Percentiles rank a stretch among this genome's conserved stretches.
Conservation (phyloP, 2,888 invertebrate species). For the Mellilla xanthometata region DNA sequence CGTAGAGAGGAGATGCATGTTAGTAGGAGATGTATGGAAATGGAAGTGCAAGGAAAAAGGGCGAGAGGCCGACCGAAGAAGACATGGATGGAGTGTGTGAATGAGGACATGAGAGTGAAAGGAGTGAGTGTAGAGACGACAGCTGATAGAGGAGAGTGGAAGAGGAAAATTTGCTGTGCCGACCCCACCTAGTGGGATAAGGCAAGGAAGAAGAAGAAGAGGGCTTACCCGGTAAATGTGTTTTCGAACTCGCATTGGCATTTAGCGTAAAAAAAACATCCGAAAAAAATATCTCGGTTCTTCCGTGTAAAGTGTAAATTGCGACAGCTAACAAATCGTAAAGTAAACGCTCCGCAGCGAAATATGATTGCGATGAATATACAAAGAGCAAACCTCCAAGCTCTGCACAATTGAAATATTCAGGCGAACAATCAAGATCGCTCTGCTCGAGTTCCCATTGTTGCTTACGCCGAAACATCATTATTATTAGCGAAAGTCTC, state of each 20-base stretch:
- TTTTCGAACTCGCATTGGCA: not conserved
- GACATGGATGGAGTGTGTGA: no score
- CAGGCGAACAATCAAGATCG: conserved; percentile 56
- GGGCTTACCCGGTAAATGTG: no score
- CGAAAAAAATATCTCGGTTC: conserved; percentile 1
- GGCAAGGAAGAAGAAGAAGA: no score
- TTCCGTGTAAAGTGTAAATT: conserved; percentile 26
- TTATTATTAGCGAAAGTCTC: conserved; percentile 61
- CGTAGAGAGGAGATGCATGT: no score
- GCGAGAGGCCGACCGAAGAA: no score
- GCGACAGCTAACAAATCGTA: conserved; percentile 38
- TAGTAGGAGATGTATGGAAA: no score
- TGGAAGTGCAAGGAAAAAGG: no score
- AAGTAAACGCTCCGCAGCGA: conserved; percentile 41
- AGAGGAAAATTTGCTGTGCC: no score
- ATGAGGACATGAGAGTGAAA: no score
- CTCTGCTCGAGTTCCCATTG: conserved; percentile 50
- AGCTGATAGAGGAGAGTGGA: no score
- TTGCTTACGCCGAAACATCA: conserved; percentile 56
- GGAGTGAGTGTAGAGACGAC: no score
- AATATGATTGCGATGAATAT: conserved; percentile 42
- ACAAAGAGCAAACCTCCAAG: conserved; percentile 41
- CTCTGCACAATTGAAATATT: conserved; percentile 56
- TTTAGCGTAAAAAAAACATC: not conserved
- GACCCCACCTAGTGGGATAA: no score